Evolutionary conservation across 1,140 invertebrate genomes (phyloP).

Genomic region (Procambarus clarkii): DNA sequence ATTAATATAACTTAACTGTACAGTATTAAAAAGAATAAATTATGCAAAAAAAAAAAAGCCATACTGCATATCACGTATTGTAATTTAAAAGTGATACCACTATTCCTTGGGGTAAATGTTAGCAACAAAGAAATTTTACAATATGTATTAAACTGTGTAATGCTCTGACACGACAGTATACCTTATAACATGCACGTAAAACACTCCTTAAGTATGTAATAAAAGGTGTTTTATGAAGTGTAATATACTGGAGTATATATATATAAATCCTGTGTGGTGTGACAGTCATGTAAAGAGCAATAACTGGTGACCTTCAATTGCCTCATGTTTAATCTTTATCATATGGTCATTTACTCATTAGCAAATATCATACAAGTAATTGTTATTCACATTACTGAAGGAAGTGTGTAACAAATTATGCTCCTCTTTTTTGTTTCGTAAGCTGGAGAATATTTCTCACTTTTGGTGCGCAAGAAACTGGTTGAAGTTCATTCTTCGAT

Average conservation of each 20-base stretch:
- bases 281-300: conserved; percentile 16
- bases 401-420: background rate
- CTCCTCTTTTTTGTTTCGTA: background rate
- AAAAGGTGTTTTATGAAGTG: background rate
- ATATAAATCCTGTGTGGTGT: conserved; percentile 29
- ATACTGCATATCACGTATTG: too few relatives aligned
- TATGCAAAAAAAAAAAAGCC: background rate
- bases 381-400: background rate
- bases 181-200: too few relatives aligned
- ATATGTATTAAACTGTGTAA: background rate
- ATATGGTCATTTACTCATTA: background rate
- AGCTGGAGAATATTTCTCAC: conserved; percentile 20
- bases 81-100: background rate
- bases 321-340: background rate
- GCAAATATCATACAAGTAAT: background rate
- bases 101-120: too few relatives aligned
- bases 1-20: background rate
- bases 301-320: background rate
- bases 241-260: background rate
- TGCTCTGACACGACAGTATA: too few relatives aligned
- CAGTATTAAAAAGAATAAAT: too few relatives aligned
- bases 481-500: background rate
- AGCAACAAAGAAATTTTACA: too few relatives aligned
- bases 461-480: background rate
- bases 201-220: background rate